Conservation (phyloP, 1,140 invertebrate species). For the Zeugodacus cucurbitae region DNA sequence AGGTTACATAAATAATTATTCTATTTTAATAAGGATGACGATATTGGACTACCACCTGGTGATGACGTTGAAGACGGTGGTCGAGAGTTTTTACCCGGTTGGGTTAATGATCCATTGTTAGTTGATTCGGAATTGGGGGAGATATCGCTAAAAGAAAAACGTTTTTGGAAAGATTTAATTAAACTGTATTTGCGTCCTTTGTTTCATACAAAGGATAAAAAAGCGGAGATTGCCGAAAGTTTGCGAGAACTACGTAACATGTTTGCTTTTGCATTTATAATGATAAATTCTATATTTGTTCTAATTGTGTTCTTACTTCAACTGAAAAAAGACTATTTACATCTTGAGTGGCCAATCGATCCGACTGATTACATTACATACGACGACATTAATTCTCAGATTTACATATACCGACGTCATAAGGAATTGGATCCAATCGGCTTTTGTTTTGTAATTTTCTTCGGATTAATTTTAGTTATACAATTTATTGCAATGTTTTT, state of each 20-base stretch:
- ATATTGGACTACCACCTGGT: slow-evolving; percentile 38
- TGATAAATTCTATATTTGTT: slow-evolving; percentile 87
- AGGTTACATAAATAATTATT: background rate
- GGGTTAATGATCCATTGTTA: slow-evolving; percentile 78
- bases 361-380: slow-evolving; percentile 76
- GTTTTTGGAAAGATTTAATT: slow-evolving; percentile 81
- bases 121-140: slow-evolving; percentile 73
- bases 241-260: slow-evolving; percentile 78
- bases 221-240: slow-evolving; percentile 70
- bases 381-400: slow-evolving; percentile 64
- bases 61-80: slow-evolving; percentile 34
- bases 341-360: slow-evolving; percentile 79
- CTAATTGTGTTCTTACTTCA: slow-evolving; percentile 83
- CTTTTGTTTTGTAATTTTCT: slow-evolving; percentile 80
- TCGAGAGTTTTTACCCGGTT: slow-evolving; percentile 69
- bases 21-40: slow-evolving; percentile 45
- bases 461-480: slow-evolving; percentile 76
- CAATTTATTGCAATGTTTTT: slow-evolving; percentile 88
- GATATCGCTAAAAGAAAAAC: slow-evolving; percentile 72
- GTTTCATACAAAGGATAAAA: slow-evolving; percentile 71
- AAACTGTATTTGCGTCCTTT: slow-evolving; percentile 79
- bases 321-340: slow-evolving; percentile 77
- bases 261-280: slow-evolving; percentile 82
- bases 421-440: slow-evolving; percentile 81
- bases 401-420: slow-evolving; percentile 69